These are phyloP conservation scores for Caenorhabditis virilis DNA, from an alignment of 2,888 invertebrate species.

Conservation along the genomic window DNA sequence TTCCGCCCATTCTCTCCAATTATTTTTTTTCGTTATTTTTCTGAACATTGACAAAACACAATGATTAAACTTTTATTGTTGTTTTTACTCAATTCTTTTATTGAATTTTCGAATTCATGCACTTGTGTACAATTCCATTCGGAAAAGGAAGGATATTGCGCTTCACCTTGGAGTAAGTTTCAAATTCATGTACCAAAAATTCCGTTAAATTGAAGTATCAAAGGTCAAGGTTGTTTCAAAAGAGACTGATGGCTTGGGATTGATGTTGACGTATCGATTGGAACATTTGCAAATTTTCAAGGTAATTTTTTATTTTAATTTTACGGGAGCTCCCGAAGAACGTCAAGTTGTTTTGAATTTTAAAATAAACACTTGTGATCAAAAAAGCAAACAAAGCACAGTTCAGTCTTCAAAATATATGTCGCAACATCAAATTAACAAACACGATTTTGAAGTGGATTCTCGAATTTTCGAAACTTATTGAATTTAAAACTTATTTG, in stretches of 20 bases:
- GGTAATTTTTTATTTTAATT: too few relatives aligned
- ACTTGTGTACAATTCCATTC: constrained; percentile 1
- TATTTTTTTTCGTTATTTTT: neutral
- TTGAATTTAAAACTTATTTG: too few relatives aligned
- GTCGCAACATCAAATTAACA: too few relatives aligned
- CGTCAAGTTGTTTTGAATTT: too few relatives aligned
- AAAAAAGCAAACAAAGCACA: too few relatives aligned
- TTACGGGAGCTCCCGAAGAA: constrained; percentile 21
- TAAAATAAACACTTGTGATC: too few relatives aligned
- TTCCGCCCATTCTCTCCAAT: neutral
- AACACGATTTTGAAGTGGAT: too few relatives aligned
- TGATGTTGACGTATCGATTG: constrained; percentile 26
- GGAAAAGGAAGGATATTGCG: constrained; percentile 32
- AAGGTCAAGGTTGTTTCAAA: constrained; percentile 33
- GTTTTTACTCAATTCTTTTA: too few relatives aligned
- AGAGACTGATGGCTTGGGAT: constrained; percentile 22
- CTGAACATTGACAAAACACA: neutral
- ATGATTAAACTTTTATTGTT: too few relatives aligned
- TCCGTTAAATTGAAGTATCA: constrained; percentile 16
- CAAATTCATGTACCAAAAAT: neutral
- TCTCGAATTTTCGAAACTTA: too few relatives aligned
- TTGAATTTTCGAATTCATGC: too few relatives aligned
- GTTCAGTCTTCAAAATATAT: too few relatives aligned
- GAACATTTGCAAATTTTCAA: constrained; percentile 30
- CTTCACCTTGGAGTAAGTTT: constrained; percentile 30